A percentile compares a stretch with the other conserved stretches of the same genome.
Conservation (phyloP, 2,797 vertebrate species). For the Smutsia temminckii region DNA sequence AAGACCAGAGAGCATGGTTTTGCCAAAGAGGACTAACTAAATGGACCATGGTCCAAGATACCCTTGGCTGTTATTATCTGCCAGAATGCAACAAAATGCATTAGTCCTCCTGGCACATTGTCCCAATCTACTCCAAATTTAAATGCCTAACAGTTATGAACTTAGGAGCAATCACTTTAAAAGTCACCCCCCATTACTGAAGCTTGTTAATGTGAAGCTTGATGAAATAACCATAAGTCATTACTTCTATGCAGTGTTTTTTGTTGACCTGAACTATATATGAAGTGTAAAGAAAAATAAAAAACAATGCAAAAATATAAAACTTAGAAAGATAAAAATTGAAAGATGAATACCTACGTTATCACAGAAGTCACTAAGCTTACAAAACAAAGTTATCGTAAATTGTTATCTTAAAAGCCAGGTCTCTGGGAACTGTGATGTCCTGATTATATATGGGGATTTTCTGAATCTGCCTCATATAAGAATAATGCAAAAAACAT, state of each 20-base stretch:
- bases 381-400: not conserved
- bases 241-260: not conserved
- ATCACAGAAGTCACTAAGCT: not conserved
- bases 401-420: not conserved
- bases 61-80: not conserved
- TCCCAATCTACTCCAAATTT: not conserved
- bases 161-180: not conserved
- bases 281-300: not conserved
- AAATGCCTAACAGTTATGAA: not conserved
- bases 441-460: not conserved
- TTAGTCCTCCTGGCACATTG: not conserved
- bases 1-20: not conserved
- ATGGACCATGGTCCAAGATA: not conserved
- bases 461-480: not conserved
- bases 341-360: not conserved
- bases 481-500: slow-evolving; percentile 8
- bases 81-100: not conserved
- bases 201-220: not conserved
- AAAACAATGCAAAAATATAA: not conserved
- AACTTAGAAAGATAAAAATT: not conserved
- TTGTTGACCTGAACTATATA: not conserved
- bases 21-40: not conserved
- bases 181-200: not conserved
- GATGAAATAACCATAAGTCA: not conserved
- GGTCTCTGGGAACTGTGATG: not conserved